Base-by-base conservation (phyloP, 2,113 vertebrate species). In the Plotosus lineatus region DNA sequence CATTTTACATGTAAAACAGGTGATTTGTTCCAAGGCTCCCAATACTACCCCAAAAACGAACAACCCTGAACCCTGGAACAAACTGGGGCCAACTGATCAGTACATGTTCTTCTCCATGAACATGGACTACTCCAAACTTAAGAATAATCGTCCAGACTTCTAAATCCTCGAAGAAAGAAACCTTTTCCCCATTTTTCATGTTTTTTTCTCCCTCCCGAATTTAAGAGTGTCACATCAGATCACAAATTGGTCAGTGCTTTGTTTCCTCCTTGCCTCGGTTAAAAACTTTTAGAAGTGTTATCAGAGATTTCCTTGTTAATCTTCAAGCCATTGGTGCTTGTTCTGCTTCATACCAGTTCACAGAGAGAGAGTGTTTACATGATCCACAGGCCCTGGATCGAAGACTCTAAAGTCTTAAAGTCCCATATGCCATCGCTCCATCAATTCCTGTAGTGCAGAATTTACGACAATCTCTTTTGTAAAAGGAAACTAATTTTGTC, bases 341-440 rank as follows among this genome's bases (percentile, higher is more conserved):
- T 50, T 56, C 85, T 87, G 85, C 89, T 90, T 92, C 92, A 85
- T 87, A 90, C 93, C 91, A 91, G 93, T 88, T 86, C 61, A n/a
- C n/a, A 56, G 51, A 75, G 73, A 23, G 33, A 81, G 75, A 87
- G 88, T 84, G 89, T 93, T 96, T 93, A 99, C 97, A 99, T 99
- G 93, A 99, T 99, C 88, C 95, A 93, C 86, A 98, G 94, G 84
- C 97, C 97, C 93, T 98, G 97, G 91, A 99, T 95, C 46, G 95
- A 97, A 66, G 97, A 96, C 94, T 99, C 98, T 91, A 99, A 94
- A 90, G 96, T 97, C 97, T 99, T 99, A 85, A 98, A 97, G 90
- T 99, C 98, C 98, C 98, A 99, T 92, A 99, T 98, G 97, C 98
- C 98, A 99, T 98, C 44, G 97, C 98, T 90, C 98, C 97, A 80